Evolutionary conservation across 35 echinoderm and acorn worm species (phyloP), one percentile per base, ranked within the genome.

Genomic region (Ophiothrix spiculata): DNA sequence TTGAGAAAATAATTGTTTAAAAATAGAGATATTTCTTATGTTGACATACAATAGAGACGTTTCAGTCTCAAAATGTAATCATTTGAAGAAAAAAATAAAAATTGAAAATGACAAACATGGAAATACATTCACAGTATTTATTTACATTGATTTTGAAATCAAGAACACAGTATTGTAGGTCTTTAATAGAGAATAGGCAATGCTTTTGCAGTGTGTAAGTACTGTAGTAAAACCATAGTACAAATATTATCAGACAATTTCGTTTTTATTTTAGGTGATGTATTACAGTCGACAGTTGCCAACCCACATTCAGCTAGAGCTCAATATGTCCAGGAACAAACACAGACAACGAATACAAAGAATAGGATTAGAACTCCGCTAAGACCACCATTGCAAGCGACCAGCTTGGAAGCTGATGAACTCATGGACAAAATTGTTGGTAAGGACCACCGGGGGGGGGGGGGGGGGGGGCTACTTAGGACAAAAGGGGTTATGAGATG

Each of bases 221-320:
- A n/a, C n/a, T n/a, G n/a, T n/a, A n/a, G n/a, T n/a, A n/a, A n/a
- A n/a, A n/a, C n/a, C n/a, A n/a, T n/a, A n/a, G n/a, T n/a, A n/a
- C n/a, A n/a, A n/a, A n/a, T n/a, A n/a, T n/a, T n/a, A n/a, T n/a
- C n/a, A n/a, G n/a, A n/a, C n/a, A n/a, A n/a, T n/a, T n/a, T n/a
- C n/a, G n/a, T n/a, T n/a, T n/a, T n/a, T n/a, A n/a, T n/a, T n/a
- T n/a, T n/a, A 93, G 92, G 92, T 33, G 82, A 93, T 86, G 87
- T 93, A 14, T 76, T 93, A 80, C 87, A 93, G 31, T 89, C 86
- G 19, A 49, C 87, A 17, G 92, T 93, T 31, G 87, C 87, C 32
- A 93, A 93, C 32, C 92, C 92, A 31, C 92, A 93, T 38, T 93
- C 87, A 79, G 92, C 92, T n/a, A 41, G 85, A 33, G 92, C 92